Evolutionary conservation across 1,140 invertebrate genomes (phyloP).

Genomic region (Andricus grossulariae): DNA sequence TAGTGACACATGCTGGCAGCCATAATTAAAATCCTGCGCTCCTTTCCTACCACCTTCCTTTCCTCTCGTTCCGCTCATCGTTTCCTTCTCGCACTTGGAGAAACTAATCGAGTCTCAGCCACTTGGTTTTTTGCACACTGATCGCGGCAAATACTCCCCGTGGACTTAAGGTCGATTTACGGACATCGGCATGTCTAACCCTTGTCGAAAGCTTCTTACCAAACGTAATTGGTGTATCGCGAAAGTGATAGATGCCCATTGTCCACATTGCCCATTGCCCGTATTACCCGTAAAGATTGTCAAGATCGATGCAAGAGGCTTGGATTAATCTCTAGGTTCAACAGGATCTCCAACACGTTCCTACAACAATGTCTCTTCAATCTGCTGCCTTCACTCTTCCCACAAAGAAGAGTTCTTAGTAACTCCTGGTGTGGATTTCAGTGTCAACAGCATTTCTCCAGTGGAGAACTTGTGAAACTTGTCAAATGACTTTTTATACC

Average conservation of each 20-base stretch:
- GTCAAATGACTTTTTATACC: slow-evolving; percentile 17
- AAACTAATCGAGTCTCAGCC: slow-evolving; percentile 21
- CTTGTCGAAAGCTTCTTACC: slow-evolving; percentile 43
- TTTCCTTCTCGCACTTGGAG: slow-evolving; percentile 35
- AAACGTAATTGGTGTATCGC: slow-evolving; percentile 36
- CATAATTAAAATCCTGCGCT: slow-evolving; percentile 65
- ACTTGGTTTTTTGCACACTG: slow-evolving; percentile 33
- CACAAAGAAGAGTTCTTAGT: not conserved
- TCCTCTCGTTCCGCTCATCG: slow-evolving; percentile 31
- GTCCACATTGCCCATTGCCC: no score
- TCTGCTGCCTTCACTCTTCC: not conserved
- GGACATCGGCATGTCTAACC: slow-evolving; percentile 38
- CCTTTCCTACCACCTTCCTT: not conserved
- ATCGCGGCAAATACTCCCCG: slow-evolving; percentile 48
- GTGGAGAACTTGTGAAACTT: slow-evolving; percentile 20
- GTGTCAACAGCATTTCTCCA: slow-evolving; percentile 25
- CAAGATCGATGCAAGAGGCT: slow-evolving; percentile 10
- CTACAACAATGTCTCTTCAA: slow-evolving; percentile 20
- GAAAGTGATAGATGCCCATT: slow-evolving; percentile 35
- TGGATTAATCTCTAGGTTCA: slow-evolving; percentile 2
- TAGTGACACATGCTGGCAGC: slow-evolving; percentile 64
- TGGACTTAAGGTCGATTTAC: slow-evolving; percentile 47
- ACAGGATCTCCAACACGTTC: slow-evolving; percentile 14
- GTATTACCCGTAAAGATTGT: not conserved
- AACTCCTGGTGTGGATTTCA: slow-evolving; percentile 11